Conservation (phyloP, 2,113 vertebrate species). For the Peromyscus polionotus region DNA sequence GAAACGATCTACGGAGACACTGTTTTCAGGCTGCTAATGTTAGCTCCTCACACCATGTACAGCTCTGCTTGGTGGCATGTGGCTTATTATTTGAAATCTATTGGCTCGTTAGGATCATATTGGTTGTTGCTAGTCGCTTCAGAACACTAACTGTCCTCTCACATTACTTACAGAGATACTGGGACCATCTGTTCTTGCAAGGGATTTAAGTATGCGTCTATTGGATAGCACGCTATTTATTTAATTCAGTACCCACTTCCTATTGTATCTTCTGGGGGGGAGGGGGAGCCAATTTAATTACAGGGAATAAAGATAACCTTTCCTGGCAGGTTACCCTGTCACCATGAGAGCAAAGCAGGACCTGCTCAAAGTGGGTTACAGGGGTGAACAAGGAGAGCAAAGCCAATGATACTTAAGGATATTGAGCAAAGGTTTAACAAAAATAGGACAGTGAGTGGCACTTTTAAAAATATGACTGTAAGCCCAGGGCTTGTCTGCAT, state of each 20-base stretch:
- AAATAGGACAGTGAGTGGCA: conserved; percentile 86
- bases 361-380: conserved; percentile 85
- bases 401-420: conserved; percentile 84
- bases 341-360: conserved; percentile 83
- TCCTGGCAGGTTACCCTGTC: conserved; percentile 86
- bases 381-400: conserved; percentile 77
- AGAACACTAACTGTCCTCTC: conserved; percentile 93
- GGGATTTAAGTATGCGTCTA: conserved; percentile 89
- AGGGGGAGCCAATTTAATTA: conserved; percentile 92
- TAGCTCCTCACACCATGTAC: conserved; percentile 37
- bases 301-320: conserved; percentile 92
- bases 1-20: not conserved
- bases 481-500: conserved; percentile 93
- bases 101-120: conserved; percentile 84
- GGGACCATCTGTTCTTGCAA: conserved; percentile 92
- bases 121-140: conserved; percentile 88
- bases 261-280: conserved; percentile 86
- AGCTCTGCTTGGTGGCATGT: conserved; percentile 69
- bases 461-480: conserved; percentile 91
- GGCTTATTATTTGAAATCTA: conserved; percentile 81
- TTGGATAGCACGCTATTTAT: conserved; percentile 93
- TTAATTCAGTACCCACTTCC: conserved; percentile 90
- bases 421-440: conserved; percentile 87
- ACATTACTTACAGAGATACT: conserved; percentile 92
- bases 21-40: not conserved